phyloP scores from a whole-genome alignment of 2,113 vertebrate genomes.

The Tinamus guttatus region DNA sequence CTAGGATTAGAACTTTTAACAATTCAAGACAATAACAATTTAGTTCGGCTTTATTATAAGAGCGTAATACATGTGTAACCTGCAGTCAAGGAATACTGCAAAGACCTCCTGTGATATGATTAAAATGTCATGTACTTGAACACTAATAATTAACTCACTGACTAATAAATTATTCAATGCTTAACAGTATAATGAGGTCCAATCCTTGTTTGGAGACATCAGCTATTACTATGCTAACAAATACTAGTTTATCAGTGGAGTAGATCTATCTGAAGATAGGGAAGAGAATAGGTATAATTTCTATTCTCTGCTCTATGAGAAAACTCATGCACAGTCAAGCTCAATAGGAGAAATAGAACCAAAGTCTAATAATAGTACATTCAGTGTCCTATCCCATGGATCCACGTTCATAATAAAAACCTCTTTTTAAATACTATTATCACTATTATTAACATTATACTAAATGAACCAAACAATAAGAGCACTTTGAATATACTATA shows the following conservation, averaged over 20 bases:
- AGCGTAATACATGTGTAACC: not conserved
- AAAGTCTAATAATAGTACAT: not conserved
- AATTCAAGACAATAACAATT: not conserved
- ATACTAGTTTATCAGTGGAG: not conserved
- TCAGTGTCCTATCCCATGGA: not conserved
- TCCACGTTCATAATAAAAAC: rapidly evolving
- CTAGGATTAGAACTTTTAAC: not conserved
- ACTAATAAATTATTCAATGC: not conserved
- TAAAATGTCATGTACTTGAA: not conserved
- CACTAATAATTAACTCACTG: not conserved
- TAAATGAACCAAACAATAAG: not conserved
- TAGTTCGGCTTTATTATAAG: not conserved
- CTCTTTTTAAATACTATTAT: not conserved
- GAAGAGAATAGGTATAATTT: not conserved
- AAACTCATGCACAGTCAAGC: not conserved
- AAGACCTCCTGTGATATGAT: not conserved
- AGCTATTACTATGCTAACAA: not conserved
- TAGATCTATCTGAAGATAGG: not conserved
- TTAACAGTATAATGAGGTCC: not conserved
- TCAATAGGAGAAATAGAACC: not conserved
- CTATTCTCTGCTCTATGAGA: not conserved
- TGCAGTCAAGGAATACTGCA: not conserved
- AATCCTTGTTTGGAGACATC: not conserved
- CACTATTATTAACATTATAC: not conserved
- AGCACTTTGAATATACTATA: not conserved